These are phyloP conservation scores for Tetramorium alpestre DNA, from an alignment of 1,140 invertebrate genomes.

Conservation along the genomic window DNA sequence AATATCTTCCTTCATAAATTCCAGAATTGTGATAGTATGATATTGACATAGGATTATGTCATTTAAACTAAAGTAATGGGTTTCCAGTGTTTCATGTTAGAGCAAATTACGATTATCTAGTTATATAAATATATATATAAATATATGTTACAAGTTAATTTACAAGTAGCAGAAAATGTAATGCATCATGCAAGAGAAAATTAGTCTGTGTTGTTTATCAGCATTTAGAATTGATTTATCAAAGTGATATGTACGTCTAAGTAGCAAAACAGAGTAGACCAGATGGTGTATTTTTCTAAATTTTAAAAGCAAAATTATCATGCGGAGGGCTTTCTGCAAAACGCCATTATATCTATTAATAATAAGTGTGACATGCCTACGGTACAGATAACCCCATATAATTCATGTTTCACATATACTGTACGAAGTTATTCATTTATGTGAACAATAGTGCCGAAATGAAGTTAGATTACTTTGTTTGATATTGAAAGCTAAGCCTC, in stretches of 20 bases:
- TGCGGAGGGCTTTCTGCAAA: constrained; percentile 51
- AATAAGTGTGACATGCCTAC: constrained; percentile 33
- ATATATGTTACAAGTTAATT: constrained; percentile 50
- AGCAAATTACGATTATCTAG: constrained; percentile 57
- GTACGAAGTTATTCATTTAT: constrained; percentile 65
- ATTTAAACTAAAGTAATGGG: constrained; percentile 61
- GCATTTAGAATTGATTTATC: constrained; percentile 70
- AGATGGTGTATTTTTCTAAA: constrained; percentile 83
- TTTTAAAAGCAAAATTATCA: constrained; percentile 75
- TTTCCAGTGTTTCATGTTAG: constrained; percentile 56
- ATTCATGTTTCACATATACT: constrained; percentile 53
- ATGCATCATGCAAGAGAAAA: constrained; percentile 45
- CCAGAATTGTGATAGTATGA: constrained; percentile 71
- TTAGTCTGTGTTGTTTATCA: constrained; percentile 68
- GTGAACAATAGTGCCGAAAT: constrained; percentile 65
- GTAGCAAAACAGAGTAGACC: constrained; percentile 78
- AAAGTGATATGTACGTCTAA: constrained; percentile 79
- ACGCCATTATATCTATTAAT: constrained; percentile 53
- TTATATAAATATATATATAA: constrained; percentile 23
- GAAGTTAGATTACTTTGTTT: constrained; percentile 60
- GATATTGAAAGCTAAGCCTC: constrained; percentile 77
- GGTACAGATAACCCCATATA: constrained; percentile 38
- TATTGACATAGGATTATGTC: constrained; percentile 57
- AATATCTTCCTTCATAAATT: constrained; percentile 71
- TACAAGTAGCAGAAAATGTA: constrained; percentile 46